These are phyloP conservation scores for Gasterosteus aculeatus DNA, from an alignment of 2,113 vertebrate genomes.

Conservation along the genomic window DNA sequence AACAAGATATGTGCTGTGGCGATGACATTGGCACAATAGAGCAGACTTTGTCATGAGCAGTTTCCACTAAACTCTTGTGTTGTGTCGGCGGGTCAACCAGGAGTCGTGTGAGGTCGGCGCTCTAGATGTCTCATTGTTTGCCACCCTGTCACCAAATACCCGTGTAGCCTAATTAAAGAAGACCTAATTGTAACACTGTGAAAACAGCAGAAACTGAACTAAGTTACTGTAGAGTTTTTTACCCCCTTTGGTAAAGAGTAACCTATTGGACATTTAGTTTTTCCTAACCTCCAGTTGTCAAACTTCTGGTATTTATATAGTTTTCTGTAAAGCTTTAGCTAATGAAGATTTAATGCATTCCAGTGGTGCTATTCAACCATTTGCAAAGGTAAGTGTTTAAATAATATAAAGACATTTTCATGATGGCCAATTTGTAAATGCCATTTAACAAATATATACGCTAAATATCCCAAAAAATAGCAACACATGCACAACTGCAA, in stretches of 20 bases:
- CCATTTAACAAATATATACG: not conserved
- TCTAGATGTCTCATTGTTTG: conserved; percentile 38
- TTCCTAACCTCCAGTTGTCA: not conserved
- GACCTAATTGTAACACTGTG: conserved; percentile 32
- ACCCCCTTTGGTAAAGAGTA: not conserved
- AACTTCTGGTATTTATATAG: not conserved
- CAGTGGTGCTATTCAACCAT: not conserved
- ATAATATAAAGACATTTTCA: conserved; percentile 56
- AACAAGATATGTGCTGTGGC: conserved; percentile 57
- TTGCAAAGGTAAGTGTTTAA: conserved; percentile 25
- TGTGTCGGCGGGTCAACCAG: conserved; percentile 40
- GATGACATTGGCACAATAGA: conserved; percentile 45
- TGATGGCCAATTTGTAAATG: conserved; percentile 5
- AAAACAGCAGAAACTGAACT: not conserved
- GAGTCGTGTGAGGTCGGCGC: conserved; percentile 23
- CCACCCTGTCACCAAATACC: conserved; percentile 33
- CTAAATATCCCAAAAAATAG: not conserved
- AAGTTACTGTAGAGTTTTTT: not conserved
- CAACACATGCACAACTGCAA: not conserved
- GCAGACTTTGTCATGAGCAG: conserved; percentile 42
- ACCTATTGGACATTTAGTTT: not conserved
- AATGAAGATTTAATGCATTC: not conserved
- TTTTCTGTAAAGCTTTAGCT: not conserved
- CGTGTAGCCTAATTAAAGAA: conserved; percentile 39
- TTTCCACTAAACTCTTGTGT: conserved; percentile 57